A percentile compares a stretch with the other conserved stretches of the same genome.
Conservation (phyloP, 1,140 invertebrate genomes). For the Papilio polytes region DNA sequence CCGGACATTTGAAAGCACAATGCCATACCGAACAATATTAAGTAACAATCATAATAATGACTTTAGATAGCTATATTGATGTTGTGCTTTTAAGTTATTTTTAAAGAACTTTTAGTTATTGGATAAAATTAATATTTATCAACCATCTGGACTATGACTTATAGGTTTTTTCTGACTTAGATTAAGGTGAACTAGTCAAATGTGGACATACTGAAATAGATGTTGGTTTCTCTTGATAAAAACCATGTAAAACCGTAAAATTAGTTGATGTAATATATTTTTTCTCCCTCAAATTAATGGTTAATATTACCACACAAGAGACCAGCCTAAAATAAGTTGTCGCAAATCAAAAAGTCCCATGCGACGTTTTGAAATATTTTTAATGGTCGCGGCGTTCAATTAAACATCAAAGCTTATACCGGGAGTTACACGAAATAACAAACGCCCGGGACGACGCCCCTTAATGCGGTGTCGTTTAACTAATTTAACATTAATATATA, state of each 20-base stretch:
- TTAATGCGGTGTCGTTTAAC: constrained; percentile 38
- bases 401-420: constrained; percentile 36
- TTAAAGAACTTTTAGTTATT: neutral
- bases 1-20: constrained; percentile 1
- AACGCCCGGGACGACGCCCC: constrained; percentile 22
- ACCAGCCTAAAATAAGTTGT: constrained; percentile 6
- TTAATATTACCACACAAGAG: neutral
- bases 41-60: neutral
- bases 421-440: constrained; percentile 30
- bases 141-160: neutral
- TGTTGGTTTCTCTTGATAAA: no score
- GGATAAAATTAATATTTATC: neutral
- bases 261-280: neutral
- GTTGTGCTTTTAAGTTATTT: neutral
- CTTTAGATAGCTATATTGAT: no score
- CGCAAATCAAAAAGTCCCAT: constrained; percentile 22
- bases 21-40: neutral
- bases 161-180: no score
- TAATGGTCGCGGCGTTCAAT: constrained; percentile 33
- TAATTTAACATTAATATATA: constrained; percentile 36
- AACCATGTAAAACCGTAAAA: no score
- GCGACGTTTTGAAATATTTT: constrained; percentile 33
- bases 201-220: no score
- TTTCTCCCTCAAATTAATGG: neutral
- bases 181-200: no score